Evolutionary conservation across 2,888 invertebrate species (phyloP).

Genomic region (Polyommatus iphigenia): DNA sequence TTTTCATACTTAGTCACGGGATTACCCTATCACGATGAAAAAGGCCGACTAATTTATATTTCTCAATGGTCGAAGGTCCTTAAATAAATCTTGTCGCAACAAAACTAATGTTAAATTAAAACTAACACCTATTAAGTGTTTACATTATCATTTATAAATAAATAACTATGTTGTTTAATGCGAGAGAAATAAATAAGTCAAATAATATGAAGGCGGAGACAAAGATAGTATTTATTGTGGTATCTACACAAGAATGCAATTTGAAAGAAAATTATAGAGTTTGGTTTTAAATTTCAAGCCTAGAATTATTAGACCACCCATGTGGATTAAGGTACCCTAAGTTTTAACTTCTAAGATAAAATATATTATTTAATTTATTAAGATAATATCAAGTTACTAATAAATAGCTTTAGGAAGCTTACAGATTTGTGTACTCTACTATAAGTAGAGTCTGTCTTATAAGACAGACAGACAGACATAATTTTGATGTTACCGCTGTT

Average conservation of each 20-base stretch:
- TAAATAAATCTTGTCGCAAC: slow-evolving; percentile 13
- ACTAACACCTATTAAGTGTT: slow-evolving; percentile 18
- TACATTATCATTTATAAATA: slow-evolving; percentile 21
- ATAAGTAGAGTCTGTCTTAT: too few species aligned
- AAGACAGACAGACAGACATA: too few species aligned
- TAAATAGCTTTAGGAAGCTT: background rate
- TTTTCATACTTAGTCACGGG: background rate
- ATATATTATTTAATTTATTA: background rate
- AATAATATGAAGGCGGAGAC: background rate
- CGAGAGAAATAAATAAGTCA: background rate
- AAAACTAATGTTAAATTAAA: slow-evolving; percentile 15
- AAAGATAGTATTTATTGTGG: background rate
- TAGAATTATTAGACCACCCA: too few species aligned
- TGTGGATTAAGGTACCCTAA: background rate
- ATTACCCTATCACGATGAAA: slow-evolving; percentile 14
- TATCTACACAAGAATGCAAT: background rate
- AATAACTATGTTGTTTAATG: background rate
- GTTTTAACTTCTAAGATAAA: background rate
- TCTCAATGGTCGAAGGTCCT: background rate
- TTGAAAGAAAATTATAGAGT: background rate
- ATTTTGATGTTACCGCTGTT: too few species aligned
- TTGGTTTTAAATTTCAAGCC: too few species aligned
- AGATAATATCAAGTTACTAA: background rate
- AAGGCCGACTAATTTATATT: background rate
- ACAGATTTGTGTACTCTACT: too few species aligned